These are phyloP conservation scores for Platycercus adscitus DNA, from an alignment of 2,113 vertebrate species.

Conservation along the genomic window DNA sequence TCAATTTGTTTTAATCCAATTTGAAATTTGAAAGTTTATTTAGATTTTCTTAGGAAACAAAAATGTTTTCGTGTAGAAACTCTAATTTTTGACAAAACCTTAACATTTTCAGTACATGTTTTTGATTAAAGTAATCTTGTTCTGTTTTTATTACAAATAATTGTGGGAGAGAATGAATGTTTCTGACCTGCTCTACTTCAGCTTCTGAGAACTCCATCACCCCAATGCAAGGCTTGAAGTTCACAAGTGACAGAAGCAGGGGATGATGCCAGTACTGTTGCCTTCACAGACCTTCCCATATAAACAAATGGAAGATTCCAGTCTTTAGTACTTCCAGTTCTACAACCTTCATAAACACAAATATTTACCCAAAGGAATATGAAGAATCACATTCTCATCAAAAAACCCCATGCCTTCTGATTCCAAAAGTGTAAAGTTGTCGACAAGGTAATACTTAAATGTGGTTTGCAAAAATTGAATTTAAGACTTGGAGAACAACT, in stretches of 20 bases:
- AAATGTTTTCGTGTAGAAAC: not conserved
- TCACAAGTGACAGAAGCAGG: not conserved
- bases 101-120: not conserved
- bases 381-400: not conserved
- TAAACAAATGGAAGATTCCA: slow-evolving; percentile 32
- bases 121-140: slow-evolving; percentile 49
- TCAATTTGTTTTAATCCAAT: slow-evolving; percentile 20
- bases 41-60: not conserved
- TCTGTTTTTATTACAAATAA: slow-evolving; percentile 50
- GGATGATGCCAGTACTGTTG: not conserved
- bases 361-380: slow-evolving; percentile 33
- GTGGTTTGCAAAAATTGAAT: slow-evolving; percentile 27
- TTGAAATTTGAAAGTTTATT: slow-evolving; percentile 35
- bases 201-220: not conserved
- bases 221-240: not conserved
- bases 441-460: slow-evolving; percentile 13
- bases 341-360: slow-evolving; percentile 36
- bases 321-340: slow-evolving; percentile 32
- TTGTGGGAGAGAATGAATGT: not conserved
- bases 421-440: not conserved
- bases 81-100: not conserved
- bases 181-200: slow-evolving; percentile 30
- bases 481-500: slow-evolving; percentile 23
- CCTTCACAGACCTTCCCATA: not conserved
- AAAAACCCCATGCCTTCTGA: not conserved